Conservation (phyloP, 2,888 invertebrate species). For the Eupithecia abbreviata region DNA sequence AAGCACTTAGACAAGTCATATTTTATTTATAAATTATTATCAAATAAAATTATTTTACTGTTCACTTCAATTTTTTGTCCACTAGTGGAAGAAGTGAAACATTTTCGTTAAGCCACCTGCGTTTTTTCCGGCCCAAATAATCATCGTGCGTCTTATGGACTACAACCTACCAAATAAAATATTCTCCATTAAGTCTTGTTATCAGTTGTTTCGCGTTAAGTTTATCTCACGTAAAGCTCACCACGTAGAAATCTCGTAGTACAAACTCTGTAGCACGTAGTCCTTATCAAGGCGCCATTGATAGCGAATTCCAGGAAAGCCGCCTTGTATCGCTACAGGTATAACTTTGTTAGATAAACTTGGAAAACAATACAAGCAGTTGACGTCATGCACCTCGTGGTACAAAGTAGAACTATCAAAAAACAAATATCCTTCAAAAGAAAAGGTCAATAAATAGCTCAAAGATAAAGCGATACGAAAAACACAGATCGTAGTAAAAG, state of each 20-base stretch:
- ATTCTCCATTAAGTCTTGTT: constrained; percentile 3
- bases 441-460: background rate
- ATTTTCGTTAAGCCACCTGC: background rate
- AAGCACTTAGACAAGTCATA: too few relatives aligned
- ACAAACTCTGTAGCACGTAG: constrained; percentile 35
- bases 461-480: constrained; percentile 17
- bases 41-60: too few relatives aligned
- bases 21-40: too few relatives aligned
- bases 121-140: background rate
- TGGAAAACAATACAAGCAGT: background rate
- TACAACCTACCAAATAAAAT: background rate
- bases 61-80: too few relatives aligned
- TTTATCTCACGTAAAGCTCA: constrained; percentile 37
- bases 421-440: background rate
- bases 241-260: constrained; percentile 35
- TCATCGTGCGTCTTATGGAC: background rate
- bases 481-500: constrained; percentile 25
- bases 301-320: constrained; percentile 27
- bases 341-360: background rate
- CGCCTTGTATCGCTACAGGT: background rate
- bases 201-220: constrained; percentile 16
- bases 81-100: too few relatives aligned
- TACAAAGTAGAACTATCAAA: background rate
- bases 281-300: constrained; percentile 38
- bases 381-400: background rate